Percentiles rank a stretch among this genome's conserved stretches.
Conservation (phyloP, 1,140 invertebrate species). For the Matsumurasca onukii region DNA sequence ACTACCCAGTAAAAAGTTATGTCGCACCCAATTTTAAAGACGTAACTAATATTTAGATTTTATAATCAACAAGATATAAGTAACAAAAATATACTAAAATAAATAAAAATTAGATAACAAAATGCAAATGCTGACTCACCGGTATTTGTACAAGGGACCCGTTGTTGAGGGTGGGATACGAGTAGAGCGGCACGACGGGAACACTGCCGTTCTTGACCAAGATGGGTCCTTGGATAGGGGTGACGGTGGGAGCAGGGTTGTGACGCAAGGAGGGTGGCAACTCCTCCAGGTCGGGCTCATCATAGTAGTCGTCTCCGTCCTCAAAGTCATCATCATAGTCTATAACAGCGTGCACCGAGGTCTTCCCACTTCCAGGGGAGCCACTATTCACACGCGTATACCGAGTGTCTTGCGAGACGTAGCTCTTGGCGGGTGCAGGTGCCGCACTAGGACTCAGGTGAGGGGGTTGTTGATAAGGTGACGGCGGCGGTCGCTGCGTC, state of each 20-base stretch:
- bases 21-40: no score
- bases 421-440: neutral
- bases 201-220: conserved; percentile 75
- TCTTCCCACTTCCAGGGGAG: conserved; percentile 51
- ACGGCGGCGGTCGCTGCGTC: conserved; percentile 19
- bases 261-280: conserved; percentile 16
- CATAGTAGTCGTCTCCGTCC: conserved; percentile 56
- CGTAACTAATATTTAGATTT: no score
- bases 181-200: conserved; percentile 81
- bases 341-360: conserved; percentile 66
- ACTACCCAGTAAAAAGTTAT: no score
- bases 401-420: conserved; percentile 16
- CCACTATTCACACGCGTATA: conserved; percentile 46
- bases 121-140: no score
- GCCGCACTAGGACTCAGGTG: neutral
- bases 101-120: no score
- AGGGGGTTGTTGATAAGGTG: conserved; percentile 28
- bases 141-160: conserved; percentile 83
- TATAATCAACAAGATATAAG: no score
- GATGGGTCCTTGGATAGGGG: conserved; percentile 79
- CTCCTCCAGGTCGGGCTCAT: conserved; percentile 43
- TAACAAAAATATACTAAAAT: no score
- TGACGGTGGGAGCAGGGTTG: conserved; percentile 55
- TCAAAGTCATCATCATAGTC: conserved; percentile 63
- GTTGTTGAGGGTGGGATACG: conserved; percentile 78